Base-by-base conservation (phyloP, 1,140 invertebrate species). In the Drosophila neocordata region DNA sequence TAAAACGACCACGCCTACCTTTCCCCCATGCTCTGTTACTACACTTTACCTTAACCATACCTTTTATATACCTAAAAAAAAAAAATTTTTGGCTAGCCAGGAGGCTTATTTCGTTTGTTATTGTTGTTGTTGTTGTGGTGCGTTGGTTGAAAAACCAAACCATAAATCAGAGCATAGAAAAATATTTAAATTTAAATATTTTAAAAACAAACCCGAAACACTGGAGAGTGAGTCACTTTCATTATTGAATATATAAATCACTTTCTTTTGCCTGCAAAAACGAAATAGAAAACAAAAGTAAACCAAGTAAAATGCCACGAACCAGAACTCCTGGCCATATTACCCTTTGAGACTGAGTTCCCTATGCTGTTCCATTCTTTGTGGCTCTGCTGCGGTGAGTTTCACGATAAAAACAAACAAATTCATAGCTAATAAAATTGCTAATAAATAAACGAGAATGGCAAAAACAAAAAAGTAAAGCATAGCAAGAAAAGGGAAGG, bases 161-260 rank as follows among this genome's bases (percentile, higher is more conserved):
- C 83, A 88, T 88, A 87, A 87, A 87, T 88, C 79, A 88, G 63
- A 61, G 79, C 83, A 87, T 88, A 89, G 84, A 87, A 73, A 82
- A 88, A 88, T 88, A 88, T 88, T 88, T 88, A 88, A 88, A 88
- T 88, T 88, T 88, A 88, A 88, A 88, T 88, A 84, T 83, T 88
- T 69, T 65, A 66, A 76, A 64, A 71, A 62, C 69, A 65, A 53
- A 72, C 52, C 65, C 71, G 51, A 62, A 85, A 65, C 52, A 35
- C 48, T 13, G 9, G 64, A 12, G 41, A 22, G 20, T 31, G 44
- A 88, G 84, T 89, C 79, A 88, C 83, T 88, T 88, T 88, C 84
- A 88, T 88, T 88, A 88, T 88, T 88, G 83, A 76, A 88, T 77
- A 88, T 88, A 88, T 88, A 88, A 88, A 88, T 88, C 83, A 88